phyloP scores from a whole-genome alignment of 2,888 invertebrate genomes.

The Acleris literana region DNA sequence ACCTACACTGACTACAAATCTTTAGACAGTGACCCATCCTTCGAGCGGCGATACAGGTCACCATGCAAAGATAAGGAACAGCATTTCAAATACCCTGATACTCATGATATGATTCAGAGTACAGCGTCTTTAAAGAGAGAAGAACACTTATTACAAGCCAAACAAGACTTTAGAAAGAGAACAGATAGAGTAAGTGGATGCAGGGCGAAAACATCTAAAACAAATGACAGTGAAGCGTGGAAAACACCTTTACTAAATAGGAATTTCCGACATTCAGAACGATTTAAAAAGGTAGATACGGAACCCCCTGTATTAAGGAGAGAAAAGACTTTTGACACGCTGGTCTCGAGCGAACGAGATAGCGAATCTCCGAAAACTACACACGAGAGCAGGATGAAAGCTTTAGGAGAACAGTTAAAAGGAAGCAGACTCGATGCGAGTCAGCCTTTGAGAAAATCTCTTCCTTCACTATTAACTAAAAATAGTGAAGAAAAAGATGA shows the following conservation, averaged over 20 bases:
- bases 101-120: conserved; percentile 72
- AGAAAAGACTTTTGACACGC: conserved; percentile 79
- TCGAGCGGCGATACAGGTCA: conserved; percentile 74
- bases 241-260: conserved; percentile 75
- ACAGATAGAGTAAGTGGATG: conserved; percentile 77
- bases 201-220: conserved; percentile 75
- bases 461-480: conserved; percentile 78
- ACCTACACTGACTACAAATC: conserved; percentile 71
- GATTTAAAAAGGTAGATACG: conserved; percentile 70
- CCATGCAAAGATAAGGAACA: conserved; percentile 76
- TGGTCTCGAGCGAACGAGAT: conserved; percentile 64
- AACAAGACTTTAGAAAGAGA: conserved; percentile 76
- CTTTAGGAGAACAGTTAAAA: conserved; percentile 64
- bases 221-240: conserved; percentile 74
- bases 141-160: conserved; percentile 77
- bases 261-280: conserved; percentile 78
- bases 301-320: conserved; percentile 70
- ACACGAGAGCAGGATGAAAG: conserved; percentile 66
- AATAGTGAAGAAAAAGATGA: conserved; percentile 82
- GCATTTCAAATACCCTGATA: conserved; percentile 72
- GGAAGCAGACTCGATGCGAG: conserved; percentile 60
- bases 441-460: conserved; percentile 79
- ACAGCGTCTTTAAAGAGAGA: conserved; percentile 73
- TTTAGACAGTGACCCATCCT: conserved; percentile 65
- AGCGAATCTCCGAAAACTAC: conserved; percentile 64